Percentiles rank a stretch among this genome's conserved stretches.
phyloP scores from a whole-genome alignment of 2,797 vertebrate species.

The Picus viridis region DNA sequence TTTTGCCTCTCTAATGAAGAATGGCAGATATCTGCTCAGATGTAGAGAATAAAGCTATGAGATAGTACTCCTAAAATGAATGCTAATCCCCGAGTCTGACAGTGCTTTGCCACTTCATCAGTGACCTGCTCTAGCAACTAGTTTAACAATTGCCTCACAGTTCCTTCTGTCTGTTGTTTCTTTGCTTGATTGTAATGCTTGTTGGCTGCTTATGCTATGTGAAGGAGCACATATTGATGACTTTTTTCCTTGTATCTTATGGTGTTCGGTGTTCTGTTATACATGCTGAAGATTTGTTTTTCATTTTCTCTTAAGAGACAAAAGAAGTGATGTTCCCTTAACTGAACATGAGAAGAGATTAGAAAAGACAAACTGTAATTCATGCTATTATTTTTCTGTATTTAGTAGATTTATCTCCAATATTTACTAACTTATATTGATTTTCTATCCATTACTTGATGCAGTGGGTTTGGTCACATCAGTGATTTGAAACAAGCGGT shows the following conservation, averaged over 20 bases:
- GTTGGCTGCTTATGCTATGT: neutral
- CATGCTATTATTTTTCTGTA: neutral
- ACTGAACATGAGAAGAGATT: neutral
- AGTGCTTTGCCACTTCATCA: neutral
- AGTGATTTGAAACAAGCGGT: neutral
- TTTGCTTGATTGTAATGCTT: neutral
- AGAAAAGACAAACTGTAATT: neutral
- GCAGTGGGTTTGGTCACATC: neutral
- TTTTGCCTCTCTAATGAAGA: neutral
- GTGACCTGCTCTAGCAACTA: neutral
- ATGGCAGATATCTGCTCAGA: neutral
- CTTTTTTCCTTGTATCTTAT: neutral
- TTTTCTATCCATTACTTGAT: neutral
- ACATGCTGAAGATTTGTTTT: neutral
- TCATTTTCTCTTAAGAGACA: neutral
- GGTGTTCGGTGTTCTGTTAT: neutral
- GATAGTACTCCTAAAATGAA: neutral
- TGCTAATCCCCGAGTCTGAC: neutral
- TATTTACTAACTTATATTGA: neutral
- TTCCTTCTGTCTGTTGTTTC: neutral
- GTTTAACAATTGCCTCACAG: neutral
- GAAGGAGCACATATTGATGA: neutral
- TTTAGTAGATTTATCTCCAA: neutral
- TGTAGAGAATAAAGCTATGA: neutral
- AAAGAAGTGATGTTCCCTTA: neutral